Percentiles rank a stretch among this genome's conserved stretches.
Evolutionary conservation across 2,888 invertebrate species (phyloP).

Genomic region (Sclerodermus sp.): DNA sequence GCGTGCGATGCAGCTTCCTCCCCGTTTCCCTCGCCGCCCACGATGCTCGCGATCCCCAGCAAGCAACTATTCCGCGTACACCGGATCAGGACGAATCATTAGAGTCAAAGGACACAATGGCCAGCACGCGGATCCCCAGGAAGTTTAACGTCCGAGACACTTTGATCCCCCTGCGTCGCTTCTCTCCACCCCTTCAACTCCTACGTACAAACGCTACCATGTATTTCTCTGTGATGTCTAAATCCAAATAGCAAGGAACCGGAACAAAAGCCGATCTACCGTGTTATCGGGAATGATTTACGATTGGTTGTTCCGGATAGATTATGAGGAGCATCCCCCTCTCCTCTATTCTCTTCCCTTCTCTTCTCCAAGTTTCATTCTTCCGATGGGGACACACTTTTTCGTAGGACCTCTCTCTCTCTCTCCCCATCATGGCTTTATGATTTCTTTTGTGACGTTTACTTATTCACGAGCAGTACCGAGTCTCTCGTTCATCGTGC

Average conservation of each 20-base stretch:
- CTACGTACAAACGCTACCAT: slow-evolving; percentile 7
- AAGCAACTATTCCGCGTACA: slow-evolving; percentile 7
- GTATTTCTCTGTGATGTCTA: slow-evolving; percentile 39
- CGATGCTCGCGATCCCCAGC: too few relatives aligned
- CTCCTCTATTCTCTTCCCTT: too few relatives aligned
- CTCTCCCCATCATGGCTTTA: slow-evolving; percentile 2
- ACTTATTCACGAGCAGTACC: too few relatives aligned
- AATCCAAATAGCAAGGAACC: slow-evolving; percentile 37
- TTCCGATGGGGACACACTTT: too few relatives aligned
- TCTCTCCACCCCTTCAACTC: neutral
- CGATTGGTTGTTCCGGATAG: neutral
- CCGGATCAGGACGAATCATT: slow-evolving; percentile 56
- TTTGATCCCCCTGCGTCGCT: slow-evolving; percentile 21
- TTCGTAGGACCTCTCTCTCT: neutral
- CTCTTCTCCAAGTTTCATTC: too few relatives aligned
- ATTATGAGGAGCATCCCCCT: too few relatives aligned
- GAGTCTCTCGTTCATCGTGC: too few relatives aligned
- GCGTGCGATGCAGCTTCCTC: slow-evolving; percentile 22
- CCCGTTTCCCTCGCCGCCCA: slow-evolving; percentile 12
- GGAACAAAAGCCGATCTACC: slow-evolving; percentile 41
- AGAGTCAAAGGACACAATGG: slow-evolving; percentile 44
- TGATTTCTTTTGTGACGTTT: too few relatives aligned
- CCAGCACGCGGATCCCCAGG: slow-evolving; percentile 46
- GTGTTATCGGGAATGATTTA: slow-evolving; percentile 2
- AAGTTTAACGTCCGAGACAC: slow-evolving; percentile 49